Base-by-base conservation (phyloP, 2,113 vertebrate genomes). In the Tyto alba region DNA sequence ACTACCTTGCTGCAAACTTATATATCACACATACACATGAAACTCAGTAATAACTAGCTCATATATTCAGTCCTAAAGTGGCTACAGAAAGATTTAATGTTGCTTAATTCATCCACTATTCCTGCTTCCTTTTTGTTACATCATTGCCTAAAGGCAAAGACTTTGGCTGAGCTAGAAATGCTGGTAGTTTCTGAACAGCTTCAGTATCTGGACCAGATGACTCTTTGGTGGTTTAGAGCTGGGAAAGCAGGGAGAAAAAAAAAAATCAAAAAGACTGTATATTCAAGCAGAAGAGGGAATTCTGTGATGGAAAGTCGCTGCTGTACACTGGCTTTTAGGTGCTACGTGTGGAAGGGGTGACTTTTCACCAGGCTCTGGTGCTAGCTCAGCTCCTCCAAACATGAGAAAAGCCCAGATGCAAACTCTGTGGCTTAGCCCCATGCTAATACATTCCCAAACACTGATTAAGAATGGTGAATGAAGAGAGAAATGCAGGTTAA, bases 101-200 rank as follows among this genome's bases (percentile, higher is more conserved):
- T 90, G 72, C 81, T 92, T 92, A 87, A 78, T 36, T 79, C 43
- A 60, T 56, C 36, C 53, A n/a, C 43, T 78, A 52, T 94, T 80
- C 60, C 40, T 64, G 25, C 45, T 94, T 48, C 17, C 43, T 91
- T 92, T 86, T 92, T 64, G 21, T 68, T 89, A 32, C 40, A 62
- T 78, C 64, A 55, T 64, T 68, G 66, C 67, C 90, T 62, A 53
- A 88, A 90, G 87, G 71, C 69, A 83, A 90, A 94, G 53, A 55
- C 85, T 91, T 94, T 56, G 32, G 62, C 93, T 81, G 91, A 91
- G 78, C 63, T 77, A 55, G 75, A 95, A 96, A 83, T 90, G 67
- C 57, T 91, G 38, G 62, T 88, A 85, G 50, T 36, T 91, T 96
- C 90, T 77, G 66, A 85, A 40, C n/a, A 85, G 40, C 55, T 93